Evolutionary conservation across 2,797 vertebrate species (phyloP).

Genomic region (Heteromormyrus szaboi): DNA sequence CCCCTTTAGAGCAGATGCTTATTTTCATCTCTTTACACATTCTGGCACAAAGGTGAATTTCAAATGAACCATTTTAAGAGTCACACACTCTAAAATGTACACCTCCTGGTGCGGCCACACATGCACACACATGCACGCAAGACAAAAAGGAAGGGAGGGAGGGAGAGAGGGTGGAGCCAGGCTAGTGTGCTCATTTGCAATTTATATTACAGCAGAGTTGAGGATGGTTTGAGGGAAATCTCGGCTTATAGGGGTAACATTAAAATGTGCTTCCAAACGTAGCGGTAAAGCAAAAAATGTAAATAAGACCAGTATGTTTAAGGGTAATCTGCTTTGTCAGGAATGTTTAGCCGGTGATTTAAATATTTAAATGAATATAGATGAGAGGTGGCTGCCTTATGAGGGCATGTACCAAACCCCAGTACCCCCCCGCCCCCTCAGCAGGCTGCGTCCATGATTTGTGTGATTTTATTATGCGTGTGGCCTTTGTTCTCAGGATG

Average conservation of each 20-base stretch:
- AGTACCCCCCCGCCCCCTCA: constrained; percentile 27
- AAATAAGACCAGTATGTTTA: constrained; percentile 26
- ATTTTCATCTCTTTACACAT: constrained; percentile 2
- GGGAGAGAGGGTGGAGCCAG: constrained; percentile 36
- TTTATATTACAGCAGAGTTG: constrained; percentile 50
- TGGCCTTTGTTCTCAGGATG: constrained; percentile 62
- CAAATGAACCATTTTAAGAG: constrained; percentile 39
- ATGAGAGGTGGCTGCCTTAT: constrained; percentile 28
- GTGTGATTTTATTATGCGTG: constrained; percentile 59
- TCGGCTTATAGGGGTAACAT: constrained; percentile 46
- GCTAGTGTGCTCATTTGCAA: constrained; percentile 49
- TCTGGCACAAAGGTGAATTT: constrained; percentile 16
- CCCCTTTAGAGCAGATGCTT: not conserved
- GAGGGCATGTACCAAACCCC: constrained; percentile 31
- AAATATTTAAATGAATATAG: constrained; percentile 24
- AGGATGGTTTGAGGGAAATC: constrained; percentile 53
- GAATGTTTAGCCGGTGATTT: constrained; percentile 32
- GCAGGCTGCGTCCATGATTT: constrained; percentile 66
- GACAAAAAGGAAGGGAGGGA: constrained; percentile 28
- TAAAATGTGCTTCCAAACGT: constrained; percentile 18
- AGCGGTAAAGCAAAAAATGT: not conserved
- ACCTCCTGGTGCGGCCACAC: constrained; percentile 12
- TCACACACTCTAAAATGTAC: not conserved
- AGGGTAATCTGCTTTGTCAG: constrained; percentile 29
- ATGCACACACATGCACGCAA: not conserved